Percentiles rank a stretch among this genome's conserved stretches.
Conservation (phyloP, 37 sponge, comb jelly and placozoan species). For the Mnemiopsis leidyi region DNA sequence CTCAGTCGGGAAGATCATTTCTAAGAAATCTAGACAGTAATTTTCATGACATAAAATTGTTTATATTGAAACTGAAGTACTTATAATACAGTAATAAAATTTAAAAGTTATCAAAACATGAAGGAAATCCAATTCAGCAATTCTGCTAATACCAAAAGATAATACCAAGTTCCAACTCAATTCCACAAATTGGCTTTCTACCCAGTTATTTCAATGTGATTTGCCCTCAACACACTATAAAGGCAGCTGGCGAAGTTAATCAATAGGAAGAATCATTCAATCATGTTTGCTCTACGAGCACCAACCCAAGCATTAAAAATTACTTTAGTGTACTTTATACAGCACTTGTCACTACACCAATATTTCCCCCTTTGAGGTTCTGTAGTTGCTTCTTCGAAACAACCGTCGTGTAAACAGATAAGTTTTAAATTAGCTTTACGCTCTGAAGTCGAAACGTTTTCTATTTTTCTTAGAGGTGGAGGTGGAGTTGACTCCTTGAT, state of each 20-base stretch:
- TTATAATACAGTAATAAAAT: not conserved
- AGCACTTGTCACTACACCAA: slow-evolving; percentile 52
- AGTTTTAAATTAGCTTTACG: slow-evolving; percentile 32
- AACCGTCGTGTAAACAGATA: slow-evolving; percentile 59
- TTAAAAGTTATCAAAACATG: not conserved
- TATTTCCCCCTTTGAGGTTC: slow-evolving; percentile 29
- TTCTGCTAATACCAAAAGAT: not conserved
- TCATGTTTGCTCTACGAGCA: slow-evolving; percentile 7
- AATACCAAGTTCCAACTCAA: too few relatives aligned
- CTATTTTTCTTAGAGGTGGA: slow-evolving; percentile 44
- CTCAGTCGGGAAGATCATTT: too few relatives aligned
- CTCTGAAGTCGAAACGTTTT: not conserved
- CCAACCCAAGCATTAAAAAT: slow-evolving; percentile 63
- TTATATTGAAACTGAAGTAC: not conserved
- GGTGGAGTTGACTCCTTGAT: slow-evolving; percentile 36
- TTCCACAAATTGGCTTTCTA: too few relatives aligned
- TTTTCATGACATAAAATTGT: not conserved
- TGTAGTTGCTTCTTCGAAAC: slow-evolving; percentile 47
- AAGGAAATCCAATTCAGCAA: not conserved
- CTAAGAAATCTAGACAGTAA: too few relatives aligned
- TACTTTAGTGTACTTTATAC: slow-evolving; percentile 15
- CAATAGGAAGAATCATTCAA: not conserved
- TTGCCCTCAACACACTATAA: too few relatives aligned
- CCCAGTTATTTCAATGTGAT: too few relatives aligned
- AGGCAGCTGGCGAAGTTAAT: too few relatives aligned